Evolutionary conservation across 2,113 vertebrate genomes (phyloP), one percentile per base, ranked within the genome.

Genomic region (Nothoprocta pentlandii): DNA sequence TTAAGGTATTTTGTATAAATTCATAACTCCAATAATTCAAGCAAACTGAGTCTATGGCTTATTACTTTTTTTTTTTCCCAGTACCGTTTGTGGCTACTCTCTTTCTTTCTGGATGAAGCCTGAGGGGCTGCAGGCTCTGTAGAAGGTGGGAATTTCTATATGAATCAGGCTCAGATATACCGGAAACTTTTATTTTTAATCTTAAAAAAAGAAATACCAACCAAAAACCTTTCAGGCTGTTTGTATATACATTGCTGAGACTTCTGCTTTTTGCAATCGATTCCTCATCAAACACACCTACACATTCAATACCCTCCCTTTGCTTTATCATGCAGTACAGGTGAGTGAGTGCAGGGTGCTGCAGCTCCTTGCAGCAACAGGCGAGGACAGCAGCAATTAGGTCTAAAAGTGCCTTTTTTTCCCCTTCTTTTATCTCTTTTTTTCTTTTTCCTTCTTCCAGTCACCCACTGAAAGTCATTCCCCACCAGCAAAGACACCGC

Each of bases 51-150:
- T 22, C 36, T 74, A 15, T 19, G 49, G 49, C 34, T 21, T 82
- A 28, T n/a, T 7, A 66, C 66, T 36, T 12, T 22, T 44, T 28
- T 46, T 46, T 46, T 46, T 17, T 39, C 8, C 54, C 69, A 3
- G 3, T n/a, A 2, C 34, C 32, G 15, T 15, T 3, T 64, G 25
- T 6, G n/a, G 9, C 47, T 21, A 5, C 5, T 73, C 2, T 19
- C 3, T 56, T 49, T 70, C 58, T 74, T 15, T 26, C 34, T 10
- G 20, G 53, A 49, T 49, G 9, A 23, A 46, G 44, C 13, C 32
- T 47, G 20, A 71, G 59, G 30, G 8, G n/a, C 62, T 73, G 6
- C 23, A 46, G 62, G 47, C 5, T 87, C 42, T 21, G 1, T 9
- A 8, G 1, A 59, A 36, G 5, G 3, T 19, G n/a, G 36, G 49